Evolutionary conservation across 2,113 vertebrate genomes (phyloP).

Genomic region (Pedionomus torquatus): DNA sequence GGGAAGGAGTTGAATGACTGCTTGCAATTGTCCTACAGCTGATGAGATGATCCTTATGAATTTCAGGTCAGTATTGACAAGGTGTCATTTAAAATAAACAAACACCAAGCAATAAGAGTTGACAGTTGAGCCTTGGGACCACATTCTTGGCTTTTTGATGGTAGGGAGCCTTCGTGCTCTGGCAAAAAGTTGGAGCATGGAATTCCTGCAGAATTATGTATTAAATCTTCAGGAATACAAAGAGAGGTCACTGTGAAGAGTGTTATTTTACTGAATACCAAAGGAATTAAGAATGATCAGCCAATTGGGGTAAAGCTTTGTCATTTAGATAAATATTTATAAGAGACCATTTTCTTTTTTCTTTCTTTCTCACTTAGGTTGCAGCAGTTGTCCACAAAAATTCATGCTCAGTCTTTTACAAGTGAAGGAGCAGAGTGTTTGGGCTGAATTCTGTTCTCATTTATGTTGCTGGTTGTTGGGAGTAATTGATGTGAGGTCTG

Average conservation of each 20-base stretch:
- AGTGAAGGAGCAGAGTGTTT: neutral
- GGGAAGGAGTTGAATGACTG: conserved; percentile 30
- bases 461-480: neutral
- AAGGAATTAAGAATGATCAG: conserved; percentile 49
- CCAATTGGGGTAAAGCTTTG: conserved; percentile 16
- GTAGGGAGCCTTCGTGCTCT: conserved; percentile 26
- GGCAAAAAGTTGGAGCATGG: conserved; percentile 19
- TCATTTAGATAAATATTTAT: conserved; percentile 67
- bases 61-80: conserved; percentile 41
- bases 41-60: neutral
- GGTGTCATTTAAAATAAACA: conserved; percentile 48
- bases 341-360: neutral
- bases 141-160: conserved; percentile 43
- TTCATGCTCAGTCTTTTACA: neutral
- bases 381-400: neutral
- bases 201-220: conserved; percentile 70
- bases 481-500: neutral
- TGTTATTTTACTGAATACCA: conserved; percentile 65
- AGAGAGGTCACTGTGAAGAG: conserved; percentile 45
- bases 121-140: conserved; percentile 35
- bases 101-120: conserved; percentile 16
- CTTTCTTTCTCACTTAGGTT: conserved; percentile 8
- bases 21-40: neutral
- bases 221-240: conserved; percentile 58
- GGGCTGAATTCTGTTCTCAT: neutral